phyloP scores from a whole-genome alignment of 2,888 invertebrate genomes.

The Carpatolechia fugitivella region DNA sequence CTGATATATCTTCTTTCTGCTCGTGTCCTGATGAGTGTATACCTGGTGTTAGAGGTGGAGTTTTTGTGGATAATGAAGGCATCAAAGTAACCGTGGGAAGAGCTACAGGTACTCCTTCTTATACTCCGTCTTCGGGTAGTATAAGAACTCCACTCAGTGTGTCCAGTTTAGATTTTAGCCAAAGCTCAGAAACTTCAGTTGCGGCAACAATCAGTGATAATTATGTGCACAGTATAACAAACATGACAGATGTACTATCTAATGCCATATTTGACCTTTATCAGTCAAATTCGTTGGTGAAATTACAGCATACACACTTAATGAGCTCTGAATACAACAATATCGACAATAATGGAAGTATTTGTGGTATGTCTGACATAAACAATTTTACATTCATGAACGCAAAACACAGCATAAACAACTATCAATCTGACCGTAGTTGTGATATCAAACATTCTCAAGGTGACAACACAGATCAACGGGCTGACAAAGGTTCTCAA shows the following conservation, averaged over 20 bases:
- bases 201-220: not conserved
- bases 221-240: not conserved
- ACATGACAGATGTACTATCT: not conserved
- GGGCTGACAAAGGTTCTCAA: not conserved
- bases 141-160: not conserved
- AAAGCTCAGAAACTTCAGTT: not conserved
- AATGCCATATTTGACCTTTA: not conserved
- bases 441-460: not conserved
- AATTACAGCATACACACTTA: not conserved
- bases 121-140: constrained; percentile 22
- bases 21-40: constrained; percentile 56
- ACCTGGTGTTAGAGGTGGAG: constrained; percentile 50
- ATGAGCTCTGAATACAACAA: not conserved
- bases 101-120: constrained; percentile 40
- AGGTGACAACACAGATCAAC: not conserved
- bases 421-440: not conserved
- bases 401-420: too few relatives aligned
- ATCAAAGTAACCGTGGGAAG: constrained; percentile 58
- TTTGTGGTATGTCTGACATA: not conserved
- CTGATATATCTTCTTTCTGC: constrained; percentile 56
- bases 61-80: constrained; percentile 55
- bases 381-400: too few relatives aligned
- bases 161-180: not conserved
- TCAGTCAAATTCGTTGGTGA: not conserved
- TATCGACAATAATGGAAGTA: not conserved